Evolutionary conservation across 2,113 vertebrate genomes (phyloP), one percentile per base, ranked within the genome.

Genomic region (Melanotaenia duboulayi): DNA sequence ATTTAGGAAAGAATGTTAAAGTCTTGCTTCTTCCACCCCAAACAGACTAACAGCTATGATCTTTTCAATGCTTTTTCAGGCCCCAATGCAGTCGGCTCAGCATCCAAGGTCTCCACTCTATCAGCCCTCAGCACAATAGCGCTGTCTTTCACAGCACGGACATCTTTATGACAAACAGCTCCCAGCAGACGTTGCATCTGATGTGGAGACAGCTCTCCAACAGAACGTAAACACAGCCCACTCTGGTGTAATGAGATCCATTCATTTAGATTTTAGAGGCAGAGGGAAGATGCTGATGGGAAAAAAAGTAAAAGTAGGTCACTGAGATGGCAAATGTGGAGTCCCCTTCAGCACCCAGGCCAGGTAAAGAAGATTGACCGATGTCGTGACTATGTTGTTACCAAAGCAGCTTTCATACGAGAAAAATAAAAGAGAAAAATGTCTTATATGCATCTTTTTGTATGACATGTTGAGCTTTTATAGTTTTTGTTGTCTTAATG

Each of bases 381-480:
- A 95, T 94, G 95, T 97, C 95, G 94, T 95, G 94, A 96, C 96
- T 94, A 96, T 17, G 96, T 96, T 96, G 95, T 98, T 97, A 99
- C 97, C 97, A 99, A 99, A 99, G 97, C 96, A 96, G 97, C 97
- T 98, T 97, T 97, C 95, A 87, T 93, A 97, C 94, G 70, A 95
- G 89, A 89, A 77, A 71, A 68, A 61, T 54, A 54, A 72, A 60
- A 59, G 44, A 83, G 65, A 86, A 91, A 84, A 92, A 95, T 93
- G 95, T 96, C 96, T 96, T 96, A 96, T 96, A 96, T 98, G 96
- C 96, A 97, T 98, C 95, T 96, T 98, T 97, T 97, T 97, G 96
- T 98, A 97, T 96, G 95, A 95, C 95, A 96, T 95, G 95, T 94
- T 95, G 95, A 96, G 96, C 95, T 97, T 97, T 96, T 96, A 95